These are phyloP conservation scores for Tachuris rubrigastra DNA, from an alignment of 2,113 vertebrate genomes.

Conservation along the genomic window DNA sequence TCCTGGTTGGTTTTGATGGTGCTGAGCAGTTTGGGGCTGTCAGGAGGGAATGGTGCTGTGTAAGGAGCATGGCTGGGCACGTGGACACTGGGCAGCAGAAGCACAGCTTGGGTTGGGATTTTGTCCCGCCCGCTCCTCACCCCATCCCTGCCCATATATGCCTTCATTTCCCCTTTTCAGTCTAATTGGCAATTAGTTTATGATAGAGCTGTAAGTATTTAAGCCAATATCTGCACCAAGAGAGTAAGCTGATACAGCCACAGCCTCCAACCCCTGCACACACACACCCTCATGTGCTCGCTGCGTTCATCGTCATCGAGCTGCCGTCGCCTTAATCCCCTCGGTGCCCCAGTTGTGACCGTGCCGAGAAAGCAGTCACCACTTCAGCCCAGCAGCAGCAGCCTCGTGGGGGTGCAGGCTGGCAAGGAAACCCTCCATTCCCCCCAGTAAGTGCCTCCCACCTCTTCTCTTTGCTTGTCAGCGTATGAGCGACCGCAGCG, in stretches of 20 bases:
- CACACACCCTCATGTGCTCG: neutral
- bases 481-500: slow-evolving; percentile 7
- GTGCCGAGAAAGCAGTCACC: neutral
- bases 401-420: neutral
- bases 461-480: slow-evolving; percentile 49
- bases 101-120: neutral
- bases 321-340: neutral
- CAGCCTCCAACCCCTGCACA: neutral
- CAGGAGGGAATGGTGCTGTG: neutral
- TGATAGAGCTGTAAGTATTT: slow-evolving; percentile 21
- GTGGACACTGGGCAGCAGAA: rapidly evolving
- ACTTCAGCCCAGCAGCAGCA: neutral
- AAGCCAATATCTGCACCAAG: slow-evolving; percentile 32
- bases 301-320: neutral
- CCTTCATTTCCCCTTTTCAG: neutral
- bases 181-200: slow-evolving; percentile 47
- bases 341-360: neutral
- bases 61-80: neutral
- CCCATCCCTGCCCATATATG: neutral
- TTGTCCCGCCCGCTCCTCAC: rapidly evolving
- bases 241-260: neutral
- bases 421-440: neutral
- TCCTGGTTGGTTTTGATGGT: neutral
- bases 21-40: neutral
- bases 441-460: neutral